A percentile compares a stretch with the other conserved stretches of the same genome.
These are phyloP conservation scores for Platysternon megacephalum DNA, from an alignment of 2,113 vertebrate genomes.

Conservation along the genomic window DNA sequence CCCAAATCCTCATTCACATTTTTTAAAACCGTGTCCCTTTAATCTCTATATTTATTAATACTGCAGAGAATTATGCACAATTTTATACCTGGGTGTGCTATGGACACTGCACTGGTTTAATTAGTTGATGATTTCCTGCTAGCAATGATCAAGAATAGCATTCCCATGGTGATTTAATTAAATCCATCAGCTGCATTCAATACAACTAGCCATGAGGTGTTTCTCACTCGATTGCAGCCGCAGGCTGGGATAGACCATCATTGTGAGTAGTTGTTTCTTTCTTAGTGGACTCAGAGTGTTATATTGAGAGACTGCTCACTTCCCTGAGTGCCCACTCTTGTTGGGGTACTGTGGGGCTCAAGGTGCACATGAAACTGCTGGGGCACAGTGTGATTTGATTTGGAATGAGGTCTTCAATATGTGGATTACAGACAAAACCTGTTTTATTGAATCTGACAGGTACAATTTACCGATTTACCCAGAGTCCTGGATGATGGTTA, in stretches of 20 bases:
- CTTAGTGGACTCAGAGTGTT: no score
- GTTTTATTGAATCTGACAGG: background rate
- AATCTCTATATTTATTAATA: background rate
- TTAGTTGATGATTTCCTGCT: background rate
- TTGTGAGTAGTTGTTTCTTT: background rate
- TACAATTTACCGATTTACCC: background rate
- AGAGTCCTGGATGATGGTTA: no score
- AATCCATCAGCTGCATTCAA: background rate
- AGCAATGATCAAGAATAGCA: background rate
- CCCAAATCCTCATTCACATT: background rate
- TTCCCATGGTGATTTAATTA: background rate
- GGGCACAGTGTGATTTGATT: background rate
- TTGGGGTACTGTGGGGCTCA: background rate
- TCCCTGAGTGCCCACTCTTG: background rate
- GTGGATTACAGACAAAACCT: no score
- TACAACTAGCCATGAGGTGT: background rate
- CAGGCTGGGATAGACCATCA: background rate
- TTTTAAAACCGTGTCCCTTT: background rate
- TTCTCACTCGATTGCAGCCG: background rate
- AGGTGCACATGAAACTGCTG: accelerated
- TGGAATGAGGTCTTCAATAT: no score
- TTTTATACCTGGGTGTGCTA: background rate
- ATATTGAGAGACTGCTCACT: background rate
- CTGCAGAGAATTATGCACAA: background rate
- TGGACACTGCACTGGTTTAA: background rate